Evolutionary conservation across 2,888 invertebrate species (phyloP), one percentile per base, ranked within the genome.

Genomic region (Phasia obesa): DNA sequence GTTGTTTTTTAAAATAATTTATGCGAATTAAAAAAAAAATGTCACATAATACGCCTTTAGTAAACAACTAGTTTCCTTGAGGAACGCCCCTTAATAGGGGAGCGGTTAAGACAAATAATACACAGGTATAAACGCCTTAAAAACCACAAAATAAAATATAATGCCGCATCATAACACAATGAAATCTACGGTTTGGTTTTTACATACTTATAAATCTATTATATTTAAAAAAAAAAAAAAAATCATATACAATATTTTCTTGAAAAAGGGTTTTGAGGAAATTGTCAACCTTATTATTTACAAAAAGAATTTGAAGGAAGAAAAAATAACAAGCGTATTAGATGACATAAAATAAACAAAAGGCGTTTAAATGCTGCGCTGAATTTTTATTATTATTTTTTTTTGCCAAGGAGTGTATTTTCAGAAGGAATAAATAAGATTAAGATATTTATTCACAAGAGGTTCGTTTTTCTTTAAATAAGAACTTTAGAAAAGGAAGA

Each of bases 281-380:
- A 81, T 81, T 81, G 77, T 81, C 77, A 77, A 81, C 73, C 73
- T 17, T 70, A 38, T 78, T 71, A 49, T 70, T 71, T 69, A 4
- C 25, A 25, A 19, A 57, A 23, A 49, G 4, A 51, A 38, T 13
- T 31, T 31, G 0, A 47, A 64, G 49, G 21, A 35, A 44, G 31
- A 64, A 73, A 17, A 55, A 60, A 67, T 57, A 81, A 81, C 75
- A 83, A 83, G 38, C 44, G 49, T 79, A 83, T 83, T 79, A 83
- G 79, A 79, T 79, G 83, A 75, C 75, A 76, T 83, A 49, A 67
- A 75, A 76, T 49, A 71, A 79, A 75, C 75, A 79, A 83, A 79
- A 76, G 83, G 83, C 83, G 83, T 71, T 75, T 55, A 47, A 70
- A 64, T 31, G 42, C 60, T 44, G 44, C 35, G 42, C 42, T 42